Percentiles rank a stretch among this genome's conserved stretches.
Evolutionary conservation across 2,797 vertebrate genomes (phyloP).

Genomic region (Lagorchestes hirsutus): DNA sequence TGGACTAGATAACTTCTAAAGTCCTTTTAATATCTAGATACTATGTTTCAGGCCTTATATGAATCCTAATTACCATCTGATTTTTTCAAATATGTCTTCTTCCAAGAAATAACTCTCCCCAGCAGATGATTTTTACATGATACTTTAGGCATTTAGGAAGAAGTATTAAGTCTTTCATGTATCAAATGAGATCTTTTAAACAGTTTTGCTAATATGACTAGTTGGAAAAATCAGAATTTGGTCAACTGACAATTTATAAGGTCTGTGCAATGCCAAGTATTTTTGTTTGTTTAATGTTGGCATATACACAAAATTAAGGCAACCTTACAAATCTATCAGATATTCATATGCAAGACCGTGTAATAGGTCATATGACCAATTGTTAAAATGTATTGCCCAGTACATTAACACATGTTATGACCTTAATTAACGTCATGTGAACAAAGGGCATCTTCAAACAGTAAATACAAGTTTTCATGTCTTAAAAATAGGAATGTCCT

Average conservation of each 20-base stretch:
- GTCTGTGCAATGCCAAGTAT: background rate
- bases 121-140: slow-evolving; percentile 21
- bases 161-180: slow-evolving; percentile 26
- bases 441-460: background rate
- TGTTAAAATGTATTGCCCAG: background rate
- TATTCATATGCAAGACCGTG: background rate
- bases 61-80: background rate
- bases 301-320: background rate
- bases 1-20: background rate
- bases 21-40: background rate
- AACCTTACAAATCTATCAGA: background rate
- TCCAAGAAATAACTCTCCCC: slow-evolving; percentile 11
- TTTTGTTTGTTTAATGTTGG: background rate
- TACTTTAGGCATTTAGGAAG: slow-evolving; percentile 3
- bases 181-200: background rate
- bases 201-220: background rate
- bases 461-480: background rate
- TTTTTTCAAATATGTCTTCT: slow-evolving; percentile 48
- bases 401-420: background rate
- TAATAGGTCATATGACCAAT: background rate
- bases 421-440: background rate
- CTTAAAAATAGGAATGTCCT: background rate
- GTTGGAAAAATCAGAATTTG: background rate
- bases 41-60: background rate
- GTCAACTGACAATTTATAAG: background rate